These are phyloP conservation scores for Philantomba maxwellii DNA, from an alignment of 2,113 vertebrate genomes.

Conservation along the genomic window DNA sequence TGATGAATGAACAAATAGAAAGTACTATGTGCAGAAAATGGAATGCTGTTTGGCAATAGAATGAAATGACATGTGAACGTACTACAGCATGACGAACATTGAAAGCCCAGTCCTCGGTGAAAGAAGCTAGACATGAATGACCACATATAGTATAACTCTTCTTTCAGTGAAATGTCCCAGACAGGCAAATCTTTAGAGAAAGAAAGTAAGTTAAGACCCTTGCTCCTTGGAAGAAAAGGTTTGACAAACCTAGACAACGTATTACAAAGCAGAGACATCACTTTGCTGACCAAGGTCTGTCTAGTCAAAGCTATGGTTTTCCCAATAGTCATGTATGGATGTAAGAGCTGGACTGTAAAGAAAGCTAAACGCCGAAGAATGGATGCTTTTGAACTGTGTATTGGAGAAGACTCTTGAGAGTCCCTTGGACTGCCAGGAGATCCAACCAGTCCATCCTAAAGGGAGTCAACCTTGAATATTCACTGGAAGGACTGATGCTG, in stretches of 20 bases:
- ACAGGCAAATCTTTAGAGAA: too few relatives aligned
- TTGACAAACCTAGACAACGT: not conserved
- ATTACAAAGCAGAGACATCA: not conserved
- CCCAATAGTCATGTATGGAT: not conserved
- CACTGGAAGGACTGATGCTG: not conserved
- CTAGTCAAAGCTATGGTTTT: not conserved
- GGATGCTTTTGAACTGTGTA: not conserved
- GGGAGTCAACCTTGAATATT: not conserved
- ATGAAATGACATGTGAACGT: not conserved
- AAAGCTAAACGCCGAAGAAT: not conserved
- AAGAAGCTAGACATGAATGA: not conserved
- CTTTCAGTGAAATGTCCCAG: not conserved
- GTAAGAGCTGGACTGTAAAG: not conserved
- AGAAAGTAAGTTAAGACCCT: not conserved
- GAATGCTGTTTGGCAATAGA: not conserved
- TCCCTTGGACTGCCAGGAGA: not conserved
- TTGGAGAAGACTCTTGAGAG: not conserved
- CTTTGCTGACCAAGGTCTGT: not conserved
- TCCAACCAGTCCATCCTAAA: not conserved
- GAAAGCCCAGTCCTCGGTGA: not conserved
- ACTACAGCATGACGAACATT: rapidly evolving
- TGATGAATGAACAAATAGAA: too few relatives aligned
- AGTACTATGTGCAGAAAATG: rapidly evolving
- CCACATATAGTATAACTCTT: rapidly evolving
- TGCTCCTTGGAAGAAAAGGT: not conserved